Evolutionary conservation across 2,888 invertebrate species (phyloP).

Genomic region (Tetranychus truncatus): DNA sequence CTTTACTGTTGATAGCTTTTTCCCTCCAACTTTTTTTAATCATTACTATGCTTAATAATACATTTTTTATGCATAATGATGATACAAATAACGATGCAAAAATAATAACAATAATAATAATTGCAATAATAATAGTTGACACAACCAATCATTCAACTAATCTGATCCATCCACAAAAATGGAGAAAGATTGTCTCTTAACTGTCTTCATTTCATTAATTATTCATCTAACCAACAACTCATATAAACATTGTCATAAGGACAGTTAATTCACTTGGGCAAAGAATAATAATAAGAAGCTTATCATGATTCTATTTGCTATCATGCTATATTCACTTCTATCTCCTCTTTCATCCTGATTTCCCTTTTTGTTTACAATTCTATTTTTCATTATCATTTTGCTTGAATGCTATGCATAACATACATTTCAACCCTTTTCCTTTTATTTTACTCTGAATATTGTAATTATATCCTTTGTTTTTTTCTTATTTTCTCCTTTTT

Average conservation of each 20-base stretch:
- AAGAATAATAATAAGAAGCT: background rate
- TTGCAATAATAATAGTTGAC: background rate
- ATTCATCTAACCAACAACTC: too few species aligned
- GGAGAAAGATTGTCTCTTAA: too few species aligned
- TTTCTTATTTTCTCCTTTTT: background rate
- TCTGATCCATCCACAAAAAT: too few species aligned
- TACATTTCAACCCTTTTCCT: background rate
- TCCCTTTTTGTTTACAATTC: background rate
- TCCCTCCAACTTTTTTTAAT: background rate
- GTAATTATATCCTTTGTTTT: slow-evolving; percentile 2
- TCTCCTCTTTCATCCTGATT: background rate
- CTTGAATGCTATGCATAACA: too few species aligned
- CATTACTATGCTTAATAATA: background rate
- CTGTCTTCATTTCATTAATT: too few species aligned
- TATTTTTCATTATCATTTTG: background rate
- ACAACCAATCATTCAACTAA: too few species aligned
- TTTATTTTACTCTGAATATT: background rate
- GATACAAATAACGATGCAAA: background rate
- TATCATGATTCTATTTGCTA: background rate
- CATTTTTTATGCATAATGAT: background rate
- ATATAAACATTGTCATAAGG: background rate
- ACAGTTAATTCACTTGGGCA: background rate
- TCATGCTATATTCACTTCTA: background rate
- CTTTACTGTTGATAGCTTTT: background rate
- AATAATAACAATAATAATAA: background rate